phyloP scores from a whole-genome alignment of 37 sponge, comb jelly and placozoan genomes.

The Mnemiopsis leidyi region DNA sequence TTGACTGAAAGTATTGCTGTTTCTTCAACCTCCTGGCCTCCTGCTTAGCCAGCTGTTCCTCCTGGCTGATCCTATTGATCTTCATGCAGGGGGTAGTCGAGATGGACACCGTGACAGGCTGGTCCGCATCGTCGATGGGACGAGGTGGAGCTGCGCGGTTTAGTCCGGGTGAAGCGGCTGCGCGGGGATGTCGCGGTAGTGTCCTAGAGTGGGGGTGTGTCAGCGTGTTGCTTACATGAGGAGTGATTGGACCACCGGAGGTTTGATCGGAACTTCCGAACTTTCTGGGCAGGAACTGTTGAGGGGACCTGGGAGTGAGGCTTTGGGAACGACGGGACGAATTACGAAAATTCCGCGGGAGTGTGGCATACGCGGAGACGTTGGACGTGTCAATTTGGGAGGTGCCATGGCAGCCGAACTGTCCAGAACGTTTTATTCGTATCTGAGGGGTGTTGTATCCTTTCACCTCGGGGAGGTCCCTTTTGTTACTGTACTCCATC shows the following conservation, averaged over 20 bases:
- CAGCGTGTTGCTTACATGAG: neutral
- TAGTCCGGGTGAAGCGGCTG: neutral
- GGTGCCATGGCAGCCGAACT: neutral
- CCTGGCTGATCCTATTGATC: neutral
- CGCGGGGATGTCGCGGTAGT: neutral
- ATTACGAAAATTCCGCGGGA: neutral
- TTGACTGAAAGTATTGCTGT: neutral
- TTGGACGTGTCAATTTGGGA: neutral
- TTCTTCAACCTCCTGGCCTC: neutral
- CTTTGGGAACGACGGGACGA: neutral
- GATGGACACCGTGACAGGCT: constrained; percentile 4
- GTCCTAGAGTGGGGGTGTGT: neutral
- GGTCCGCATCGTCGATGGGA: neutral
- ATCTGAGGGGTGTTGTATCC: constrained; percentile 8
- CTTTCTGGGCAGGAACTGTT: neutral
- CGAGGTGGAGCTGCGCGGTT: neutral
- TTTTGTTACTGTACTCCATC: neutral
- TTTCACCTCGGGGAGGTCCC: neutral
- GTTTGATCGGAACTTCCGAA: neutral
- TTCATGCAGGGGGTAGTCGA: constrained; percentile 3
- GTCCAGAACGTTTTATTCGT: neutral
- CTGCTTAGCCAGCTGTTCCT: neutral
- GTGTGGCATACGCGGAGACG: constrained; percentile 1
- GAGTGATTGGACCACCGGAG: neutral
- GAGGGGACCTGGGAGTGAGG: neutral